Base-by-base conservation (phyloP, 2,888 invertebrate genomes). In the Creontiades dilutus region DNA sequence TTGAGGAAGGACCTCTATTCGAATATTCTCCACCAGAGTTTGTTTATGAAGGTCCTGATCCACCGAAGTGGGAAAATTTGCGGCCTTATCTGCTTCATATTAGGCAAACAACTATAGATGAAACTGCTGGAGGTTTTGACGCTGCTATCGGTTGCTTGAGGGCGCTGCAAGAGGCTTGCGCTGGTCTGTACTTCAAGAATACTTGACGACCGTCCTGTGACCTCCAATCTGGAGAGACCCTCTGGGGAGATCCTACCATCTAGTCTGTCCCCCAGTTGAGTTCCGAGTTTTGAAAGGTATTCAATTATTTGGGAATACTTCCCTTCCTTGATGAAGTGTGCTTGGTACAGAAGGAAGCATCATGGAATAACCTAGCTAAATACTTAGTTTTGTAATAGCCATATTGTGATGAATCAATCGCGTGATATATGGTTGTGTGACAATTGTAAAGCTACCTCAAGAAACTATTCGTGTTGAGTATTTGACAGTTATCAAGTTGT, bases 161-260 rank as follows among this genome's bases (percentile, higher is more conserved):
- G 91, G 98, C 98, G 0, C 93, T 99, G 75, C 97, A 98, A 93
- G 98, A 98, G 93, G 97, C 98, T 0, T 94, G 98, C 92, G 95
- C 96, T 90, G 98, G 97, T 12, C 94, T 97, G 0, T 96, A 91
- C 19, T 91, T 90, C 52, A 91, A 90, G 89, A 91, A 90, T 75
- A 90, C 88, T 81, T 91, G 90, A 91, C 90, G 89, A 76, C 76
- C 86, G 86, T 47, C 86, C 47, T 16, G 14, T 7, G 48, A 47
- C 52, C 82, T 82, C 52, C 52, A 19, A 82, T 78, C 78, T 37
- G 82, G 82, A n/a, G 82, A 82, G 48, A 52, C 27, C 19, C 82
- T 82, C 11, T 82, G 82, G 82, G 82, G 82, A 5, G 82, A 82
- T 82, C 82, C 82, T 14, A 14, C 47, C 23, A 23, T 82, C 52